phyloP scores from a whole-genome alignment of 1,140 invertebrate species.

The Drosophila parabipectinata region DNA sequence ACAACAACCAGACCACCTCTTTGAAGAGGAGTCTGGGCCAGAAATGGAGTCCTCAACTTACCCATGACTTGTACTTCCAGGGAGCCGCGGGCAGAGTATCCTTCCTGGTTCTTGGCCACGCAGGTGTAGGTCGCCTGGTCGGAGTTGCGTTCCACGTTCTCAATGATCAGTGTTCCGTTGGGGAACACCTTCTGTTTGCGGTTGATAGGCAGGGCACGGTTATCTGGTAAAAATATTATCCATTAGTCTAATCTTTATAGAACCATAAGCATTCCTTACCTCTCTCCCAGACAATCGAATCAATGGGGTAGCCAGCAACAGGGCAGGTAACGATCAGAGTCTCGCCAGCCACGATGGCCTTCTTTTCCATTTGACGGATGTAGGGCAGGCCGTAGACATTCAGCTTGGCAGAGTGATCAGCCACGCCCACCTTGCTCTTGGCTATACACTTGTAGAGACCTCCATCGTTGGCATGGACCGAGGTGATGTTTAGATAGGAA shows the following conservation, averaged over 20 bases:
- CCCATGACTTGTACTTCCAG: slow-evolving; percentile 98
- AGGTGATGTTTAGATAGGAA: slow-evolving; percentile 96
- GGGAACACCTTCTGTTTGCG: slow-evolving; percentile 97
- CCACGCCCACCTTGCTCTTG: slow-evolving; percentile 94
- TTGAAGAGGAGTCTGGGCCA: slow-evolving; percentile 13
- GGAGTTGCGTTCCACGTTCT: slow-evolving; percentile 95
- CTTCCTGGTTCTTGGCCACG: slow-evolving; percentile 95
- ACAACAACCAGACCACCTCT: slow-evolving; percentile 27
- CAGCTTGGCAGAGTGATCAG: slow-evolving; percentile 93
- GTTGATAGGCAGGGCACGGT: slow-evolving; percentile 94
- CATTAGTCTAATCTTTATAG: background rate
- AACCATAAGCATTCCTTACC: slow-evolving; percentile 80
- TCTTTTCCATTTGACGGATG: slow-evolving; percentile 96
- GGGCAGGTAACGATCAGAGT: slow-evolving; percentile 95
- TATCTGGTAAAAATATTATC: slow-evolving; percentile 47
- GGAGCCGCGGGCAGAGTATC: slow-evolving; percentile 93
- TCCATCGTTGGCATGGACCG: slow-evolving; percentile 95
- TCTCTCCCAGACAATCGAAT: slow-evolving; percentile 96
- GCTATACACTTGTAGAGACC: slow-evolving; percentile 96
- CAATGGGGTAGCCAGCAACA: slow-evolving; percentile 97
- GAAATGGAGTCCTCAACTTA: slow-evolving; percentile 86
- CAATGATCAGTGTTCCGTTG: slow-evolving; percentile 96
- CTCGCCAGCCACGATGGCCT: slow-evolving; percentile 96
- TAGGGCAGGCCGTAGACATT: slow-evolving; percentile 97
- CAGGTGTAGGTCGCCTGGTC: slow-evolving; percentile 98